phyloP scores from a whole-genome alignment of 2,797 vertebrate species.

The Oryzias sinensis region DNA sequence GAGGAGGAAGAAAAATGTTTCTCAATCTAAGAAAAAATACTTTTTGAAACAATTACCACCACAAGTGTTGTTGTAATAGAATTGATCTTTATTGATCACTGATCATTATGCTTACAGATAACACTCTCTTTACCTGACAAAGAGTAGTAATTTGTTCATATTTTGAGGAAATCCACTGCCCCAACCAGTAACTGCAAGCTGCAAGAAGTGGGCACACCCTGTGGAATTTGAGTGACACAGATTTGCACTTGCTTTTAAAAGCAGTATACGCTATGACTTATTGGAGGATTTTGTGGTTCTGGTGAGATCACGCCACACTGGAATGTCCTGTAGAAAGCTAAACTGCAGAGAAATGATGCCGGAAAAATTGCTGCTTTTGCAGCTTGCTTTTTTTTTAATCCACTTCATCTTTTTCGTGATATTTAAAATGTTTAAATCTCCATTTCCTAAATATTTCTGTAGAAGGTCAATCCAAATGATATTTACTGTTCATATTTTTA shows the following conservation, averaged over 20 bases:
- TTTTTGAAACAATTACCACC: constrained; percentile 53
- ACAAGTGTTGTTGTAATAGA: not conserved
- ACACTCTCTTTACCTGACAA: constrained; percentile 31
- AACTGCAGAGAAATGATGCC: not conserved
- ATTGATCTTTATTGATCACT: constrained; percentile 25
- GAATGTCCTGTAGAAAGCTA: constrained; percentile 24
- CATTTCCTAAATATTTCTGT: no score
- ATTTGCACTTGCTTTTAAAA: constrained; percentile 54
- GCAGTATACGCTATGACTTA: constrained; percentile 47
- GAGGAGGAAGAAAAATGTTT: no score
- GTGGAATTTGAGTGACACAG: constrained; percentile 53
- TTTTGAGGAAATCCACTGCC: constrained; percentile 14
- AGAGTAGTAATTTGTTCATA: constrained; percentile 10
- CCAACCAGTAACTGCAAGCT: constrained; percentile 28
- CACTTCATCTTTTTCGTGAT: no score
- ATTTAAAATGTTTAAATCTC: no score
- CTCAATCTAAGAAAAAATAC: constrained; percentile 41
- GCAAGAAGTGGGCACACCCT: constrained; percentile 53
- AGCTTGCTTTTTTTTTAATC: no score
- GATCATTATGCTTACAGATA: constrained; percentile 28
- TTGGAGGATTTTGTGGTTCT: constrained; percentile 58
- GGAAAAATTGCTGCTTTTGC: no score
- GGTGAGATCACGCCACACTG: constrained; percentile 46
- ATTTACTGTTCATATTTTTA: no score
- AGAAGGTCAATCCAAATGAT: no score